Percentiles rank a stretch among this genome's conserved stretches.
phyloP scores from a whole-genome alignment of 2,113 vertebrate species.

The Chlorodrepanis virens region DNA sequence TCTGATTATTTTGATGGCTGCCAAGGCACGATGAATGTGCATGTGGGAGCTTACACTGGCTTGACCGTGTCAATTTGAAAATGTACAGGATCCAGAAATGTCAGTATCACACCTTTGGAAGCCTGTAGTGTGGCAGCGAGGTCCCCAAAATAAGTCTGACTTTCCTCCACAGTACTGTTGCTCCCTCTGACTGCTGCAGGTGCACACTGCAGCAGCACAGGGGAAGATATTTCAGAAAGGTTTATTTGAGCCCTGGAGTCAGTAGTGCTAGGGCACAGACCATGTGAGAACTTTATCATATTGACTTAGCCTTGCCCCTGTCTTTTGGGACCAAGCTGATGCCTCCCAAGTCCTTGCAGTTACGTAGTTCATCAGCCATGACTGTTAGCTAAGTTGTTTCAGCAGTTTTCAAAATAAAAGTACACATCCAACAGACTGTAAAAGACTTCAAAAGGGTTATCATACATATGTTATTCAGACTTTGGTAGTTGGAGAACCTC shows the following conservation, averaged over 20 bases:
- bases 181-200: neutral
- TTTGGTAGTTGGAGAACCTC: neutral
- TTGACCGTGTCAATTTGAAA: neutral
- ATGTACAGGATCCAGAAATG: neutral
- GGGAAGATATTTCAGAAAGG: neutral
- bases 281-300: neutral
- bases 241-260: neutral
- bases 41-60: neutral
- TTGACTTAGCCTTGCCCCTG: neutral
- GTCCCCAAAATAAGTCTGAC: neutral
- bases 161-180: neutral
- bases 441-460: neutral
- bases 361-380: neutral
- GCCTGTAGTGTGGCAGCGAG: neutral
- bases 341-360: neutral
- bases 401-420: neutral
- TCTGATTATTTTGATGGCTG: neutral
- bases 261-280: neutral
- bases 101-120: neutral
- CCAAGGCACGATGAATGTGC: rapidly evolving
- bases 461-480: neutral
- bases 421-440: neutral
- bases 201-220: neutral
- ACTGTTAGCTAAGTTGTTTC: neutral
- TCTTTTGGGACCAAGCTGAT: neutral